A percentile compares a stretch with the other conserved stretches of the same genome.
phyloP scores from a whole-genome alignment of 2,797 vertebrate species.

The Apogon hyalosoma region DNA sequence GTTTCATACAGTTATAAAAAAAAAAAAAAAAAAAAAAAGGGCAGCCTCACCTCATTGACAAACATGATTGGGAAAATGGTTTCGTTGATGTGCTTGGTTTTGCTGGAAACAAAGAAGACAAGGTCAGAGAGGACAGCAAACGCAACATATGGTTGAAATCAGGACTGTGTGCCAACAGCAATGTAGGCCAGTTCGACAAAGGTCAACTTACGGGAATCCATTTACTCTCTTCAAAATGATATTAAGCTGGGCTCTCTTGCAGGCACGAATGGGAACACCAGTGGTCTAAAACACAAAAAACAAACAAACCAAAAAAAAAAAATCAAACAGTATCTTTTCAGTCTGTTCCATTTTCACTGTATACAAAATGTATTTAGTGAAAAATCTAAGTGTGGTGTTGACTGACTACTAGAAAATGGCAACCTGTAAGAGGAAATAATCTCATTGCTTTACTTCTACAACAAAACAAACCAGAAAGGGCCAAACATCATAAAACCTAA shows the following conservation, averaged over 20 bases:
- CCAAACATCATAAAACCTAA: neutral
- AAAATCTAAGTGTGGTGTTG: neutral
- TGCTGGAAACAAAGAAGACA: constrained; percentile 53
- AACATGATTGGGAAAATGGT: constrained; percentile 89
- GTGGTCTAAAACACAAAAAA: constrained; percentile 73
- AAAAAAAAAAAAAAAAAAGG: neutral
- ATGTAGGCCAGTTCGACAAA: constrained; percentile 56
- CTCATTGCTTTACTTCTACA: too few relatives aligned
- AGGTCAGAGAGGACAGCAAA: constrained; percentile 53
- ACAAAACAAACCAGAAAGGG: neutral
- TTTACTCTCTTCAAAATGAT: constrained; percentile 82
- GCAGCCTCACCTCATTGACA: constrained; percentile 85
- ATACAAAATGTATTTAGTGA: neutral
- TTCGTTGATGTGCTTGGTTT: constrained; percentile 80
- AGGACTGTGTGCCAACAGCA: constrained; percentile 40
- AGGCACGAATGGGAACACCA: constrained; percentile 86
- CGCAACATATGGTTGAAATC: constrained; percentile 42
- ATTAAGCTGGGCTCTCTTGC: constrained; percentile 88
- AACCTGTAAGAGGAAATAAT: too few relatives aligned
- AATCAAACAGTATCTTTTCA: neutral
- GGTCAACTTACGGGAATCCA: constrained; percentile 85
- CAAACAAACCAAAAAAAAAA: neutral
- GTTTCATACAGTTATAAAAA: neutral
- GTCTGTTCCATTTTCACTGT: neutral
- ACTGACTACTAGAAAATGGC: too few relatives aligned